Evolutionary conservation across 2,797 vertebrate species (phyloP).

Genomic region (Champsocephalus gunnari): DNA sequence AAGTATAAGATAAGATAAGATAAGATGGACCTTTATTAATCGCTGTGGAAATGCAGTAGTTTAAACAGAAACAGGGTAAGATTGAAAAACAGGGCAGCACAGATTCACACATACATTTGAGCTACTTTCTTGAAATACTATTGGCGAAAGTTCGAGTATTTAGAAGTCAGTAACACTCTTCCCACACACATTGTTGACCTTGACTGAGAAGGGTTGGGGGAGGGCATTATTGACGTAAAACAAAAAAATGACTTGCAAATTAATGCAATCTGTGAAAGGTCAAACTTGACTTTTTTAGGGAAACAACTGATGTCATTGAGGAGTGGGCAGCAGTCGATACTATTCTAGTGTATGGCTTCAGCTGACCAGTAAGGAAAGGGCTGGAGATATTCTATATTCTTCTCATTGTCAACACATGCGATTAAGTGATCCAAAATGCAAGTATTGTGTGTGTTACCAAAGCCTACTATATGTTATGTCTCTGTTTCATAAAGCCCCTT

Average conservation of each 20-base stretch:
- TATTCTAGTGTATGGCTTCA: conserved; percentile 15
- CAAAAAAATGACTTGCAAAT: conserved; percentile 50
- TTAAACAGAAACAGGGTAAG: too few species aligned
- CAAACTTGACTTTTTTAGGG: conserved; percentile 34
- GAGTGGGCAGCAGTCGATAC: conserved; percentile 15
- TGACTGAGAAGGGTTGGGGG: conserved; percentile 30
- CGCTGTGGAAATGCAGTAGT: too few species aligned
- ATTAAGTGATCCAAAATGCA: not conserved
- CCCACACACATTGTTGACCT: conserved; percentile 60
- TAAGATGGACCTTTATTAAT: too few species aligned
- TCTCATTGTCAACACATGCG: not conserved
- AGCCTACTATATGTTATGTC: not conserved
- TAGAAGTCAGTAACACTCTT: conserved; percentile 40
- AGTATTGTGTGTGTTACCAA: not conserved
- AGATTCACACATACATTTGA: not conserved
- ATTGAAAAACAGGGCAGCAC: too few species aligned
- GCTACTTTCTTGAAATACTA: not conserved
- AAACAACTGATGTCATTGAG: conserved; percentile 1
- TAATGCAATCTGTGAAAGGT: conserved; percentile 29
- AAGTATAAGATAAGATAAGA: too few species aligned
- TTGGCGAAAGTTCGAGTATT: conserved; percentile 4
- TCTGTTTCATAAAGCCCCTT: not conserved
- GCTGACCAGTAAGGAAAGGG: conserved; percentile 15
- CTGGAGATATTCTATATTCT: not conserved
- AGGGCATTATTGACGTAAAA: conserved; percentile 21